A percentile compares a stretch with the other conserved stretches of the same genome.
Evolutionary conservation across 2,113 vertebrate species (phyloP).

Genomic region (Heterochromis multidens): DNA sequence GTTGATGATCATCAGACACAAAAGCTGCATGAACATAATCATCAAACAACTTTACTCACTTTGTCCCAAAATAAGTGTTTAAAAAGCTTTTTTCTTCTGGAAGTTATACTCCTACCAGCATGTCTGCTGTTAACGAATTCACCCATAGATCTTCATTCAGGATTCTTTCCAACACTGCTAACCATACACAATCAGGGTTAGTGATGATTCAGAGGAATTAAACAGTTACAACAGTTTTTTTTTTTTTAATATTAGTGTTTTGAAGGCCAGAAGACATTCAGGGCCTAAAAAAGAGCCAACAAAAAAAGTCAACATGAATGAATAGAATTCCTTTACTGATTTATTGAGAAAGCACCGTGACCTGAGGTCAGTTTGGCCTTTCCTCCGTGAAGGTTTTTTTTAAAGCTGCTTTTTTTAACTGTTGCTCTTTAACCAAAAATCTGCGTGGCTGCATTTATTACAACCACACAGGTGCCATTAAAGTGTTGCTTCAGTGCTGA

Average conservation of each 20-base stretch:
- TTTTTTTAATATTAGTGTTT: background rate
- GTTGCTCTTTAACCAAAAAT: background rate
- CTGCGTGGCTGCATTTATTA: background rate
- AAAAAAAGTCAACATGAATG: background rate
- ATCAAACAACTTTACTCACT: too few species aligned
- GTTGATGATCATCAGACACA: too few species aligned
- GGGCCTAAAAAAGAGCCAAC: background rate
- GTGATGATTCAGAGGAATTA: background rate
- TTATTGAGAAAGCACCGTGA: background rate
- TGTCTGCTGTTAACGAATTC: background rate
- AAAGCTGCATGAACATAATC: too few species aligned
- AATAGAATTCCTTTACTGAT: background rate
- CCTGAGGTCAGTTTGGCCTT: background rate
- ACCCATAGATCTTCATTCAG: background rate
- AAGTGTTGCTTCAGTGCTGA: background rate
- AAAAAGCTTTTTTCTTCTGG: background rate
- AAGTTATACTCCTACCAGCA: background rate
- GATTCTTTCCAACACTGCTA: background rate
- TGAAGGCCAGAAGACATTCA: rapidly evolving
- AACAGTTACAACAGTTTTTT: background rate
- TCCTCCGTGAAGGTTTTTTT: background rate
- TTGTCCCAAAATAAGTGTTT: too few species aligned
- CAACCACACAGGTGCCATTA: background rate
- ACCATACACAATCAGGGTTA: background rate
- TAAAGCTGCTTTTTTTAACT: background rate